Base-by-base conservation (phyloP, 1,140 invertebrate genomes). In the Drosophila neocordata region DNA sequence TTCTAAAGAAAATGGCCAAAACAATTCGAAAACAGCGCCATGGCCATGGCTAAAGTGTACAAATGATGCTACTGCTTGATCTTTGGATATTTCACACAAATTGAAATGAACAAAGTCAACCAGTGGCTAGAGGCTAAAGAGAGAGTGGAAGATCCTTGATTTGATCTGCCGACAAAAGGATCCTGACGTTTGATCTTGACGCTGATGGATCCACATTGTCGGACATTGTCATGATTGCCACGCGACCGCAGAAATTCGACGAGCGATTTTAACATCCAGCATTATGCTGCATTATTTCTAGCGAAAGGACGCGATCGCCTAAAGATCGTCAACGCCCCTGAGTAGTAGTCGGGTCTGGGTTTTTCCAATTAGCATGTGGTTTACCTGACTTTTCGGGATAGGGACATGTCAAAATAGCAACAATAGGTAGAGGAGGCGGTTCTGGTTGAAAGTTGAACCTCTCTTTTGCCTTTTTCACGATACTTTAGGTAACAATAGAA, bases 1-100 rank as follows among this genome's bases (percentile, higher is more conserved):
- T 87, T 87, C 82, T 73, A 82, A 44, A 48, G 78, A 85, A 84
- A 71, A 56, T 24, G 69, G 58, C 34, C 69, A 77, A 85, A 84
- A 84, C 81, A 84, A 80, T 85, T 71, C 41, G 20, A 73, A 85
- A 84, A 84, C 80, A 85, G 83, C 82, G 82, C 82, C 82, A n/a
- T n/a, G 35, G 66, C 35, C 82, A 87, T 87, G 62, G 79, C 82
- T 87, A 87, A 87, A 82, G 53, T 73, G 83, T 82, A 87, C 83
- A 87, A 87, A 87, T 87, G 82, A 82, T 85, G 53, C 52, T 18
- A 56, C 51, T 31, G 71, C 38, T 63, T 20, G 57, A 61, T 68
- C 67, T 56, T 18, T 75, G 48, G 60, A 69, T 71, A 79, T 79
- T 77, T 77, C 81, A 66, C 69, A 70, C 80, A 84, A 74, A 76